Base-by-base conservation (phyloP, 92 coral and sea anemone genomes). In the Chrysogorgia sp. region DNA sequence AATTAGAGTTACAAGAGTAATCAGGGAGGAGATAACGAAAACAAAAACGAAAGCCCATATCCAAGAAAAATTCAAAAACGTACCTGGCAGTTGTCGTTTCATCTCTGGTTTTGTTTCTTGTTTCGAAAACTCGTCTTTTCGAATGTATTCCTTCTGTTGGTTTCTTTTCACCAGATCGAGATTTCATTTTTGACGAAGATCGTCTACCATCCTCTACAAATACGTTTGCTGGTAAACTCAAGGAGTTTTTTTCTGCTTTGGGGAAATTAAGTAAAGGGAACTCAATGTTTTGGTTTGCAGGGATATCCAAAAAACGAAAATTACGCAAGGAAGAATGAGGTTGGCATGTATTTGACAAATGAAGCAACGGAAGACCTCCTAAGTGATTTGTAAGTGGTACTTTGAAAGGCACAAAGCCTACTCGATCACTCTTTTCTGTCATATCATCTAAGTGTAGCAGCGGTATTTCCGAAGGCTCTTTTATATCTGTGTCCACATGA, bases 241-340 rank as follows among this genome's bases (percentile, higher is more conserved):
- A 55, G 23, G 33, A 24, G n/a, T 32, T 41, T 56, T 19, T 24
- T 10, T 28, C 49, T 21, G 65, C n/a, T 32, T 72, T 50, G 1
- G 79, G 79, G 0, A 72, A 49, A 21, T 52, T 23, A 12, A 72
- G 79, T 33, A 72, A 72, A 31, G 79, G 79, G 4, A 72, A 56
- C 33, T 53, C 50, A 21, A 34, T 17, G 59, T 72, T 34, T 33
- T 72, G 63, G 55, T 72, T 53, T 34, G 17, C 47, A 53, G 79
- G 49, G 9, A 72, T 50, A n/a, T 53, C 63, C 48, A 72, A 29
- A 10, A 72, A 72, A 72, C 61, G 79, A 72, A 72, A 72, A 56
- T 56, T 59, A 12, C 49, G 2, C 8, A 69, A 48, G 29, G n/a
- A 26, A 1, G 24, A 8, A 21, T 55, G 30, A 17, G 17, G 43